Evolutionary conservation across 2,797 vertebrate genomes (phyloP).

Genomic region (Podarcis lilfordi): DNA sequence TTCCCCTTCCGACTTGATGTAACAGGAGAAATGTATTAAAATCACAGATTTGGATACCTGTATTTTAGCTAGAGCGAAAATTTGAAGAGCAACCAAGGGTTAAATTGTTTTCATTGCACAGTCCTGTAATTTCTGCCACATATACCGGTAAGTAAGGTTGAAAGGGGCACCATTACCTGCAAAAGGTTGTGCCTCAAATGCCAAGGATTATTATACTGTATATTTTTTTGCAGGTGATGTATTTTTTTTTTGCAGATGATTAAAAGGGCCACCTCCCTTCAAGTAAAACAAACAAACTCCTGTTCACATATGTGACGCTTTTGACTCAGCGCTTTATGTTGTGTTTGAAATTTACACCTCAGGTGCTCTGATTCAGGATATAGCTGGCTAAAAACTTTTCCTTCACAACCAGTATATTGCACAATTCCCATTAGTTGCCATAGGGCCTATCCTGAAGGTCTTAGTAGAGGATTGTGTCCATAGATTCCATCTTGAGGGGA

Average conservation of each 20-base stretch:
- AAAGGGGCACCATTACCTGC: neutral
- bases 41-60: neutral
- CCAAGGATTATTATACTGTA: neutral
- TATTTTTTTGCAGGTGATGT: neutral
- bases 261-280: neutral
- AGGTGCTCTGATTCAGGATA: neutral
- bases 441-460: neutral
- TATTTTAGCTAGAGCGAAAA: slow-evolving; percentile 1
- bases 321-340: neutral
- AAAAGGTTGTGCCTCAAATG: neutral
- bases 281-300: neutral
- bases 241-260: neutral
- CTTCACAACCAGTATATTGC: neutral
- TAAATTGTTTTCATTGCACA: neutral
- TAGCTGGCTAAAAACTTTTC: neutral
- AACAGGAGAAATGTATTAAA: neutral
- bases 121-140: neutral
- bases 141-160: neutral
- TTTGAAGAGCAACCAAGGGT: neutral
- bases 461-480: neutral
- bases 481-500: neutral
- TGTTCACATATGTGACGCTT: neutral
- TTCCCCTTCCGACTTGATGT: neutral
- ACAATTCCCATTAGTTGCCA: neutral
- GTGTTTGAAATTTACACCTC: neutral